Base-by-base conservation (phyloP, 2,113 vertebrate species). In the Cepphus grylle region DNA sequence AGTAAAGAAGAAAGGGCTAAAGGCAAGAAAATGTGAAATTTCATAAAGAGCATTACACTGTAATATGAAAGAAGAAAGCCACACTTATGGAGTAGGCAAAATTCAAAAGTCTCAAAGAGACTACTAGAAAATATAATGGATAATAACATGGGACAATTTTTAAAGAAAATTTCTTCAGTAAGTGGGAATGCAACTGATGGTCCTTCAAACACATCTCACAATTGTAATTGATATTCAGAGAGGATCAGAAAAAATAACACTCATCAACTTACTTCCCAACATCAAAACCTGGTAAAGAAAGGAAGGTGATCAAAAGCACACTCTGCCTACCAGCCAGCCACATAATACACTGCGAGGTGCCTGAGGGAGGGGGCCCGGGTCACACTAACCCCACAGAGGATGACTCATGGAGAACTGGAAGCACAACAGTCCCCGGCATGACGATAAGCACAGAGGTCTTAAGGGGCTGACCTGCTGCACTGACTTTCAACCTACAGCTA, bases 241-340 rank as follows among this genome's bases (percentile, higher is more conserved):
- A 88, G 10, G 15, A 85, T 56, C 42, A 73, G 47, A 30, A 91
- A 92, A 88, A 69, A 53, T 17, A 34, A 15, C 62, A 43, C 34
- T 90, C 29, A 91, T 85, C 88, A 91, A 53, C 73, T 92, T 86
- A 84, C 59, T 85, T 77, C 30, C 29, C 47, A 36, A 70, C 73
- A 87, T 90, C 73, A 92, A 92, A 93, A 79, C 43, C 4, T 20
- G 26, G 9, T 70, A 74, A 74, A 77, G 53, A 86, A 67, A 93
- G 70, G 34, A 78, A 11, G 2, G 47, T 40, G 56, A 76, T 85
- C 23, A 89, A 92, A 97, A 81, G 40, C 79, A 65, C 45, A 12
- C 19, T 53, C 62, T 43, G 65, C 29, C 70, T 58, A 43, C 11
- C 63, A 83, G 70, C 30, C 50, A 65, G 50, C 5, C n/a, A 56